Evolutionary conservation across 2,888 invertebrate genomes (phyloP).

Genomic region (Zygaena filipendulae): DNA sequence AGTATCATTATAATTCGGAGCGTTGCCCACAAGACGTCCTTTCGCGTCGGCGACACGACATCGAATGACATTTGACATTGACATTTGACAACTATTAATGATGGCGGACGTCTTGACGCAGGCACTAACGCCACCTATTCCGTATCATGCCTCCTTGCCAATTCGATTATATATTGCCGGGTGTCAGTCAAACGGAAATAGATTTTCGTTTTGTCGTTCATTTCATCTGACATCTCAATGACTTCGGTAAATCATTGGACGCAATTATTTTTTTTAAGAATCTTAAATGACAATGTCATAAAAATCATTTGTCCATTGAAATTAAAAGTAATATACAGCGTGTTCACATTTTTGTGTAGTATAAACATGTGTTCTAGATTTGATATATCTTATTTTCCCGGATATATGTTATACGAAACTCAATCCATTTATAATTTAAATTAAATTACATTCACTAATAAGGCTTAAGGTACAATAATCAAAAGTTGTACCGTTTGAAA

Average conservation of each 20-base stretch:
- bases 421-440: no score
- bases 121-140: slow-evolving; percentile 24
- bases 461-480: slow-evolving; percentile 19
- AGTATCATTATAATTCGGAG: slow-evolving; percentile 22
- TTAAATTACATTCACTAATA: no score
- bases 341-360: no score
- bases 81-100: slow-evolving; percentile 36
- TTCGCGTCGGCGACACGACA: slow-evolving; percentile 13
- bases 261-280: no score
- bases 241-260: no score
- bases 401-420: no score
- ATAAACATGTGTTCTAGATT: no score
- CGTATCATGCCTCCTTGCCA: slow-evolving; percentile 10
- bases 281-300: no score
- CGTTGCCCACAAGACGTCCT: slow-evolving; percentile 19
- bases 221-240: slow-evolving; percentile 9
- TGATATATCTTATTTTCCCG: no score
- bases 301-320: no score
- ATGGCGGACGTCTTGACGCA: slow-evolving; percentile 22
- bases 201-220: slow-evolving; percentile 18
- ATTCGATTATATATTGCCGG: slow-evolving; percentile 14
- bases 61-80: slow-evolving; percentile 24
- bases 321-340: no score
- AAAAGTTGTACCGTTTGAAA: slow-evolving; percentile 14
- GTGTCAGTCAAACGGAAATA: slow-evolving; percentile 23